A percentile compares a stretch with the other conserved stretches of the same genome.
phyloP scores from a whole-genome alignment of 2,113 vertebrate species.

The Calyptomena viridis region DNA sequence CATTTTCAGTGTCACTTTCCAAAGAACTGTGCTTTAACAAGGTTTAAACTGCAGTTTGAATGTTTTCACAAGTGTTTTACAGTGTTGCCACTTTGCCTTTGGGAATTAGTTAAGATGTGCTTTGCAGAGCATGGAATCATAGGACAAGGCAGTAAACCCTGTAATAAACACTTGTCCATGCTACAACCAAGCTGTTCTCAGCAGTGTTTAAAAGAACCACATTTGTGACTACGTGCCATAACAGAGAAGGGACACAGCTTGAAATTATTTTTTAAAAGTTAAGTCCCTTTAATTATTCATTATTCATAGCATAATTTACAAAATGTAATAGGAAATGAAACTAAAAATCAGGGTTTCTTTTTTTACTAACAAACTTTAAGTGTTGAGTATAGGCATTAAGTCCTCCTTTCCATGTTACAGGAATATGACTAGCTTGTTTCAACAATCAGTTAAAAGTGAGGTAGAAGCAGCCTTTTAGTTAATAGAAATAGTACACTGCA shows the following conservation, averaged over 20 bases:
- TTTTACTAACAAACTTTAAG: not conserved
- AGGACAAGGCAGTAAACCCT: slow-evolving; percentile 59
- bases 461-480: not conserved
- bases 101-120: slow-evolving; percentile 65
- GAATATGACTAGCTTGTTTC: not conserved
- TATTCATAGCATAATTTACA: not conserved
- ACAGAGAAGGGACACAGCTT: not conserved
- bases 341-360: not conserved
- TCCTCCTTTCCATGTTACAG: not conserved
- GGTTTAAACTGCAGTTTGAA: slow-evolving; percentile 51
- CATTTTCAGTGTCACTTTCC: slow-evolving; percentile 24
- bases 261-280: not conserved
- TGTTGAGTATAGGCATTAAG: not conserved
- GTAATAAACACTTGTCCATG: slow-evolving; percentile 61
- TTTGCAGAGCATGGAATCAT: slow-evolving; percentile 53
- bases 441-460: not conserved
- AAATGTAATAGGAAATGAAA: not conserved
- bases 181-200: slow-evolving; percentile 33
- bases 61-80: slow-evolving; percentile 55
- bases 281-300: not conserved
- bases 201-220: slow-evolving; percentile 21
- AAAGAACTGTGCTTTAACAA: not conserved
- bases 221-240: not conserved
- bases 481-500: not conserved
- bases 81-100: slow-evolving; percentile 63